Conservation (phyloP, 1,140 invertebrate species). For the Platyscapa corneri region DNA sequence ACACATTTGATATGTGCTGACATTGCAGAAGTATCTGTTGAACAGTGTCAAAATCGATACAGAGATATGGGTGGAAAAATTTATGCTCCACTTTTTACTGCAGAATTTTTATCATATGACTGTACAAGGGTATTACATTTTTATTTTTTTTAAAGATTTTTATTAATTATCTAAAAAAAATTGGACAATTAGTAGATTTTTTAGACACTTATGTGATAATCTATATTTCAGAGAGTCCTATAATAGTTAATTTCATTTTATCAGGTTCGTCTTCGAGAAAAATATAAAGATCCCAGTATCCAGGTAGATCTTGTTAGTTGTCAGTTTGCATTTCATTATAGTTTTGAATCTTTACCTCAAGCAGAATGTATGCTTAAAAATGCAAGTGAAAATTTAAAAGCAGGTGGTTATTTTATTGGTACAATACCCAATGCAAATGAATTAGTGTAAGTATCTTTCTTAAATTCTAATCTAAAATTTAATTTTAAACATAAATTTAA, state of each 20-base stretch:
- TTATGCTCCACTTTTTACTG: conserved; percentile 44
- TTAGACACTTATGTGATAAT: conserved; percentile 47
- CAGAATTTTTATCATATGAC: conserved; percentile 75
- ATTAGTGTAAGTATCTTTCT: conserved; percentile 82
- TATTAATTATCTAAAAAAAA: conserved; percentile 46
- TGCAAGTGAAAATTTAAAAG: conserved; percentile 89
- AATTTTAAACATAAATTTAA: background rate
- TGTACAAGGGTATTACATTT: conserved; percentile 84
- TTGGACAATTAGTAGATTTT: too few relatives aligned
- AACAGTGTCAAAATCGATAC: conserved; percentile 87
- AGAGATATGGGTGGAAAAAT: conserved; percentile 71
- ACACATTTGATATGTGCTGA: conserved; percentile 94
- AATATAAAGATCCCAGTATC: conserved; percentile 83
- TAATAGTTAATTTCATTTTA: conserved; percentile 66
- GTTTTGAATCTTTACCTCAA: conserved; percentile 94
- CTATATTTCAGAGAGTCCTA: conserved; percentile 43
- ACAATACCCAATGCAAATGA: conserved; percentile 95
- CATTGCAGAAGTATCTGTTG: conserved; percentile 93
- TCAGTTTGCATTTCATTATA: conserved; percentile 98
- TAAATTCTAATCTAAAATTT: conserved; percentile 17
- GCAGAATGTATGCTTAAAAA: conserved; percentile 95
- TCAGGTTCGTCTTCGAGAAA: conserved; percentile 81
- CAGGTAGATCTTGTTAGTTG: conserved; percentile 94
- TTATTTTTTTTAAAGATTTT: conserved; percentile 15
- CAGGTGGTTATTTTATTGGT: conserved; percentile 96